A percentile compares a stretch with the other conserved stretches of the same genome.
These are phyloP conservation scores for Prunella strophiata DNA, from an alignment of 2,797 vertebrate genomes.

Conservation along the genomic window DNA sequence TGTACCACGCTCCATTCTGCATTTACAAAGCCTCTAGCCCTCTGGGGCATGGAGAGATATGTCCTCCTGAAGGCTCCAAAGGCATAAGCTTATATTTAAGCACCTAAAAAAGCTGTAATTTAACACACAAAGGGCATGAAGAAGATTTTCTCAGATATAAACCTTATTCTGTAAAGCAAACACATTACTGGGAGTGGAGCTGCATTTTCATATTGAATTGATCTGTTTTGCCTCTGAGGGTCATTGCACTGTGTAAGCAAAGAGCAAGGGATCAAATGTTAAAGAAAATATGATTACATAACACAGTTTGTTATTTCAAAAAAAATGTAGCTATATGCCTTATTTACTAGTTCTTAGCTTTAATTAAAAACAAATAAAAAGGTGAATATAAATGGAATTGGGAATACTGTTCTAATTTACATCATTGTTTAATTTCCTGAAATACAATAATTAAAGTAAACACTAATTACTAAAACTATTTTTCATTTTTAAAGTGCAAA, in stretches of 20 bases:
- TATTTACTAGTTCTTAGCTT: slow-evolving; percentile 3
- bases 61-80: not conserved
- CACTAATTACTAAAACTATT: slow-evolving; percentile 19
- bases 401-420: not conserved
- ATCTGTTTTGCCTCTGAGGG: not conserved
- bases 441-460: slow-evolving; percentile 44
- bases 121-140: not conserved
- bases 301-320: not conserved
- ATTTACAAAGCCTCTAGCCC: not conserved
- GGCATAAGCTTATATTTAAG: not conserved
- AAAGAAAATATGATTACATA: not conserved
- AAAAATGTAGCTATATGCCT: not conserved
- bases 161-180: not conserved
- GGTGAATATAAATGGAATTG: slow-evolving; percentile 6
- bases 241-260: not conserved
- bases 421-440: slow-evolving; percentile 37
- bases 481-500: slow-evolving; percentile 18
- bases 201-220: not conserved
- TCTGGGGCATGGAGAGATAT: not conserved
- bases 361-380: slow-evolving; percentile 54
- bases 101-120: not conserved
- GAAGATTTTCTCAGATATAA: not conserved
- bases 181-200: not conserved
- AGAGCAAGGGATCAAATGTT: not conserved
- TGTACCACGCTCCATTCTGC: not conserved